Evolutionary conservation across 2,113 vertebrate genomes (phyloP), one percentile per base, ranked within the genome.

Genomic region (Ageneiosus marmoratus): DNA sequence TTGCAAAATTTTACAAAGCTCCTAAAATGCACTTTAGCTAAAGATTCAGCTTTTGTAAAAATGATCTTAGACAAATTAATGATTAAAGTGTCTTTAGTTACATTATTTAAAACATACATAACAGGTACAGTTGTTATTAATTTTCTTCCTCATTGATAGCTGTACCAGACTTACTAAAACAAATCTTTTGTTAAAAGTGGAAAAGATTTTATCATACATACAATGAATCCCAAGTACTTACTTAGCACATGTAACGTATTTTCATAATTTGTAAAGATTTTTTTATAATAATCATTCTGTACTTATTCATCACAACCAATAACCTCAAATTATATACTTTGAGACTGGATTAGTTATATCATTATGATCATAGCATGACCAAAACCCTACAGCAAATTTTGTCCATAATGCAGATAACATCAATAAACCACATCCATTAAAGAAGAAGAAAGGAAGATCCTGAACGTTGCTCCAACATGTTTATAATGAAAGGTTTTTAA

Each of bases 391-490:
- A 22, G 41, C 1, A 24, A 79, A 62, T 63, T 10, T 48, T 48
- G 15, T 60, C 13, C 24, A 18, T 53, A 78, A 15, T 12, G 56
- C 12, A 44, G 76, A 77, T 76, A 70, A 58, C 18, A 76, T 65
- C 62, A 58, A 56, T 60, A 69, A 69, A 81, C 34, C 29, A 29
- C 37, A 46, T 62, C 80, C 55, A 73, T 85, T 63, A 85, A 51
- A 20, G 46, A 62, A 34, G 29, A 41, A 8, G 7, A 56, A 41
- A 46, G 79, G 24, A 53, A 81, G 51, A 73, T 48, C 16, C 9
- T 48, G 32, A 44, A 77, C 51, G 84, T 73, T 87, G 83, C 75
- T 85, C n/a, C 46, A 85, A 83, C 80, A 80, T 53, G 80, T 80
- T 80, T 77, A 56, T 10, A 82, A 29, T 22, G 27, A 32, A 75